Conservation (phyloP, 2,797 vertebrate species). For the Melanotaenia trifasciata region DNA sequence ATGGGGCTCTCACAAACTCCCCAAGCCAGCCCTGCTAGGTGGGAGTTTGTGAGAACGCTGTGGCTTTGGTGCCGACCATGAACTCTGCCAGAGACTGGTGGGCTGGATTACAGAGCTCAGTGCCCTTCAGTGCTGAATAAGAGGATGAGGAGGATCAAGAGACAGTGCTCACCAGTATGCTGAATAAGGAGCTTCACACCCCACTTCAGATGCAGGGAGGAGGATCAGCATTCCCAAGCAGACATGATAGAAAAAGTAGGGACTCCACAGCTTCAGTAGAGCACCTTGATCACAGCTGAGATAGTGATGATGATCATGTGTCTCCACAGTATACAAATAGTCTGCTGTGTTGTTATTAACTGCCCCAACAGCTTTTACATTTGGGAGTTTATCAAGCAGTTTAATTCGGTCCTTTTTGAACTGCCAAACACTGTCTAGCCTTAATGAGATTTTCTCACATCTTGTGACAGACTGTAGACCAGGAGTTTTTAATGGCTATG, state of each 20-base stretch:
- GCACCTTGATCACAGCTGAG: constrained; percentile 47
- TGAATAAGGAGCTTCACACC: constrained; percentile 55
- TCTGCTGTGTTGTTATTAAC: constrained; percentile 14
- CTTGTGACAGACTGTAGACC: constrained; percentile 33
- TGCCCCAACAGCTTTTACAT: background rate
- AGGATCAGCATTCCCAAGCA: constrained; percentile 48
- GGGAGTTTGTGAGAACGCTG: constrained; percentile 42
- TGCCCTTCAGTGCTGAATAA: constrained; percentile 69
- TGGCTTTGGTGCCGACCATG: constrained; percentile 59
- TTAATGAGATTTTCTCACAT: constrained; percentile 38
- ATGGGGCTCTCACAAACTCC: background rate
- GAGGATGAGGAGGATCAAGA: constrained; percentile 72
- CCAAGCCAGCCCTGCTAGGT: too few relatives aligned
- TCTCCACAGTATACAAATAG: background rate
- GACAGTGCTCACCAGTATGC: constrained; percentile 51
- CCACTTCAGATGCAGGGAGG: constrained; percentile 51
- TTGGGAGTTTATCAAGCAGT: background rate
- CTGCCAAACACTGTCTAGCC: constrained; percentile 31
- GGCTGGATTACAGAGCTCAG: constrained; percentile 60
- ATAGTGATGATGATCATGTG: constrained; percentile 31
- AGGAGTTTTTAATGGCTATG: constrained; percentile 55
- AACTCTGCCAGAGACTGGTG: constrained; percentile 58
- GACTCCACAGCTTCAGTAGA: constrained; percentile 51
- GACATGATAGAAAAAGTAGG: constrained; percentile 50
- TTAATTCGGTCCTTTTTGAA: constrained; percentile 34